Base-by-base conservation (phyloP, 2,113 vertebrate genomes). In the Typhlomys cinereus region DNA sequence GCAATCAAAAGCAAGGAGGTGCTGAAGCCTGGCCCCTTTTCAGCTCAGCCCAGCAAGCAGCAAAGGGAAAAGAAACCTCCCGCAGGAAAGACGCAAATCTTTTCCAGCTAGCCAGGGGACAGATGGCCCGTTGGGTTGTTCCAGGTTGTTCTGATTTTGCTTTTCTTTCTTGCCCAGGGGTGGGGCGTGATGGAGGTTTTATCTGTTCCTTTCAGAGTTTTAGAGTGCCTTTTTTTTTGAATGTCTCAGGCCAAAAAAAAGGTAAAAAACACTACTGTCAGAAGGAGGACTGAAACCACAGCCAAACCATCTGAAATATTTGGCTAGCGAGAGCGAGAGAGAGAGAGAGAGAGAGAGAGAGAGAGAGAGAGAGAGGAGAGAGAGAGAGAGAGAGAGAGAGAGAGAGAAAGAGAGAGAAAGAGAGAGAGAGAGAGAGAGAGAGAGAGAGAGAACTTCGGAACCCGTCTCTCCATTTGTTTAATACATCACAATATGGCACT, bases 1-100 rank as follows among this genome's bases (percentile, higher is more conserved):
- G 95, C 96, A 97, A 97, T 98, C 96, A 97, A 95, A 97, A 98
- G 97, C 96, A 89, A 50, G 80, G 97, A 98, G 98, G 98, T 97
- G 95, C 96, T 3, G 89, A 87, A 97, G 95, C 69, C 95, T 98
- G 98, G 98, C 97, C 92, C 84, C 2, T 74, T 94, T 97, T 96
- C 98, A 98, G 90, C 78, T 54, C 64, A 54, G 95, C 96, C 90
- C 96, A 92, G 97, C 81, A 97, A 95, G 85, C 91, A 96, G 95
- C 23, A 74, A n/a, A n/a, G 92, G 81, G 4, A 34, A 95, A 91
- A 96, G 89, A 64, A 94, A 93, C 75, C 44, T 69, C 1, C 44
- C 81, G 95, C 95, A 92, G 81, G 92, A 90, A 57, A 64, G 1
- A 0, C 74, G 95, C 80, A 96, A 96, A 83, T 95, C 97, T 94